Evolutionary conservation across 1,140 invertebrate species (phyloP), one percentile per base, ranked within the genome.

Genomic region (Drosophila leontia): DNA sequence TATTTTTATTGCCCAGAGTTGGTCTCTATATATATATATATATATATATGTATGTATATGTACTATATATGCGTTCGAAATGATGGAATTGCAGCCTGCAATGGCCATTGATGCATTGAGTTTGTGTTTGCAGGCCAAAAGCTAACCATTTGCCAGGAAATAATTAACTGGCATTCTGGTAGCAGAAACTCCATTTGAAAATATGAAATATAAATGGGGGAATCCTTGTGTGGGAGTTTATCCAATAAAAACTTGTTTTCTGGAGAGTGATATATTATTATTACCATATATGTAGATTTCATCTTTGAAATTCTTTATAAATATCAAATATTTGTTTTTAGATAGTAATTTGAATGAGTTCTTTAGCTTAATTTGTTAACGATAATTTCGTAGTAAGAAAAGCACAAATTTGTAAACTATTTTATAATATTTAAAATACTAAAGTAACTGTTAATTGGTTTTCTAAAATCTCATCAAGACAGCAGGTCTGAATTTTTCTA

Each of bases 1-100:
- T 87, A 87, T 79, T 87, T 87, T 77, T 78, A 69, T 67, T 80
- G 67, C 78, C 51, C 58, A 79, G 62, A 79, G 62, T 78, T 51
- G 71, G 42, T 19, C 57, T 9, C 51, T 34, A 37, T 34, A 26
- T 17, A 26, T 45, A 29, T 12, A 17, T 23, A 19, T 17, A 26
- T 26, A 32, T 13, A 13, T 41, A n/a, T 19, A 39, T n/a, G 26
- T 47, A 23, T 35, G 8, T 44, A 23, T 23, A 23, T 23, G 26
- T 29, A 29, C 6, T 6, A 7, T 29, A 11, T 34, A 12, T 63
- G 13, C 0, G 23, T 50, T 29, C 1, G 3, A 29, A 35, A 53
- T 74, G 67, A 74, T 75, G 47, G 68, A 75, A 58, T 39, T 60
- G 55, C 47, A 75, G 32, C 56, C 56, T 75, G 57, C 72, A 75